Evolutionary conservation across 2,888 invertebrate genomes (phyloP), one percentile per base, ranked within the genome.

Genomic region (Quadroppia sp.): DNA sequence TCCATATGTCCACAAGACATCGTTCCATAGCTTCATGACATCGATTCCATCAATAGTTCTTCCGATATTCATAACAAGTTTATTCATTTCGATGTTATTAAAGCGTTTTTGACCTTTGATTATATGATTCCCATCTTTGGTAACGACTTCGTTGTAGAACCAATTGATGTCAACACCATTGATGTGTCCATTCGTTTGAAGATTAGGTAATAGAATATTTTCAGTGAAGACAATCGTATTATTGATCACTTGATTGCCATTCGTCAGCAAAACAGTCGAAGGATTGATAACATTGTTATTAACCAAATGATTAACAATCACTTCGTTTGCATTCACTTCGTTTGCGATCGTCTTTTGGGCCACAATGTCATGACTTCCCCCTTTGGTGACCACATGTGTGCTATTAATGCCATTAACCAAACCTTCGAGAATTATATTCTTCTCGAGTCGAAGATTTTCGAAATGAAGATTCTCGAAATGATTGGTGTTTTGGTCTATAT

Each of bases 1-100:
- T 1, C 71, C 76, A 59, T 75, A 72, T 17, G 42, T 61, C 76
- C 77, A 77, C 56, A 78, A 25, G 1, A 74, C 50, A 42, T 78
- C 74, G 1, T 64, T 45, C 76, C 76, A 78, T 40, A 77, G 56
- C 40, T 77, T 75, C 0, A 17, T 71, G 20, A 78, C 1, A 71
- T 78, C 75, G 0, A 77, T 40, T 3, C 73, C 74, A 59, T 76
- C 74, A 13, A 76, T 72, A 9, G 73, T 73, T 9, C 75, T 59
- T 1, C 75, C 73, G 40, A 50, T 32, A 9, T 13, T 56, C 74
- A 77, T 70, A 7, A 23, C 20, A 20, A 76, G 56, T 15, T 75
- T 73, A 32, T 64, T 74, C 25, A 75, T 30, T 20, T 36, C 71
- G 0, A 77, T 20, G 28, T 74, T 59, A 1, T 74, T 40, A 40